Conservation (phyloP, 2,113 vertebrate species). For the Entelurus aequoreus region DNA sequence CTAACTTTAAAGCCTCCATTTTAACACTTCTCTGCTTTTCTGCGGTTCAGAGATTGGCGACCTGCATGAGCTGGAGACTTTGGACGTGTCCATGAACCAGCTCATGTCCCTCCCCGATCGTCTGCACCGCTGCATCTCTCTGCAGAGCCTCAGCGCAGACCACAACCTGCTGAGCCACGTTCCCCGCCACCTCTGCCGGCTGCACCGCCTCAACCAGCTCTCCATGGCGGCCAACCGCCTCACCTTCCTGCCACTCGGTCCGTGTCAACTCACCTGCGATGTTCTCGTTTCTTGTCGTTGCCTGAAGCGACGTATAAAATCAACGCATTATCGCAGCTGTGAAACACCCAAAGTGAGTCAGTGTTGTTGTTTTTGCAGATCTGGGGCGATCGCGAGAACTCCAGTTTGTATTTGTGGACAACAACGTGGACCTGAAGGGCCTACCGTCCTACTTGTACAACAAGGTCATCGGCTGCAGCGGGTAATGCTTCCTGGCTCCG, state of each 20-base stretch:
- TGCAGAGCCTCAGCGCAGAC: constrained; percentile 91
- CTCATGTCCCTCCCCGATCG: constrained; percentile 82
- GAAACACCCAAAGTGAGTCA: no score
- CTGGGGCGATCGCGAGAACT: constrained; percentile 90
- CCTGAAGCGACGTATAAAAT: no score
- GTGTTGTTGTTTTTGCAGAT: constrained; percentile 65
- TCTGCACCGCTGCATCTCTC: constrained; percentile 86
- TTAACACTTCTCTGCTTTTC: no score
- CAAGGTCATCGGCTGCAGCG: constrained; percentile 94
- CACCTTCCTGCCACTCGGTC: constrained; percentile 78
- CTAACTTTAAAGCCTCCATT: no score
- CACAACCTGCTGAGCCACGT: constrained; percentile 82
- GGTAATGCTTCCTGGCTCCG: constrained; percentile 56
- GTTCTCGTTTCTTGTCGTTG: no score
- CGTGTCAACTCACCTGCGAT: background rate
- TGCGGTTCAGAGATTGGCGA: constrained; percentile 82
- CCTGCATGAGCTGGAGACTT: constrained; percentile 86
- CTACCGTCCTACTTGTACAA: constrained; percentile 93
- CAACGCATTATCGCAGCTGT: no score
- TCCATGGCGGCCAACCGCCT: constrained; percentile 93
- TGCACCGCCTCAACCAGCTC: constrained; percentile 92
- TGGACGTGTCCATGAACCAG: constrained; percentile 90
- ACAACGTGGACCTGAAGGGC: constrained; percentile 85
- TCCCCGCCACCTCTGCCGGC: constrained; percentile 89
- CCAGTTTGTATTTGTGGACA: constrained; percentile 96